Conservation (phyloP, 2,888 invertebrate genomes). For the Hoplodrina blanda region DNA sequence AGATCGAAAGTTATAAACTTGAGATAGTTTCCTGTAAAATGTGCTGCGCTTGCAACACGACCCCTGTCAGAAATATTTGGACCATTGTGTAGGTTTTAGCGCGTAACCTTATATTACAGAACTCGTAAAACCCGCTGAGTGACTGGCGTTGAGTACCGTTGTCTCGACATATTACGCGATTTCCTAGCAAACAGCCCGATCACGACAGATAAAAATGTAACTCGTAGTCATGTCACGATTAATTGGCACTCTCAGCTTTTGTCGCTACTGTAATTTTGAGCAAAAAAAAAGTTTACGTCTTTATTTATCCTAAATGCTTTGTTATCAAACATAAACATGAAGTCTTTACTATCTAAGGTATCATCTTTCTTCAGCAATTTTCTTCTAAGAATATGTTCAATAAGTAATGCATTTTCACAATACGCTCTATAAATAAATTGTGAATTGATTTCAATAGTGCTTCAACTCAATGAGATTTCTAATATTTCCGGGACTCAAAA, state of each 20-base stretch:
- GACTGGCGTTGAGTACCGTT: slow-evolving; percentile 65
- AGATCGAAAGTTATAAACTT: slow-evolving; percentile 73
- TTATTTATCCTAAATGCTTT: slow-evolving; percentile 48
- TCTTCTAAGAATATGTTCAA: slow-evolving; percentile 19
- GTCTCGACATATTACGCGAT: slow-evolving; percentile 70
- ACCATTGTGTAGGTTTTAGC: slow-evolving; percentile 67
- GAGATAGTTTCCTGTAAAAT: slow-evolving; percentile 73
- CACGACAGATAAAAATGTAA: slow-evolving; percentile 60
- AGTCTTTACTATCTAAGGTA: neutral
- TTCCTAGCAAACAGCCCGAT: slow-evolving; percentile 64
- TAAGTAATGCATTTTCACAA: slow-evolving; percentile 3
- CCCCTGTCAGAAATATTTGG: slow-evolving; percentile 56
- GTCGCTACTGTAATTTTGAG: slow-evolving; percentile 51
- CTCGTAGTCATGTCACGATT: slow-evolving; percentile 58
- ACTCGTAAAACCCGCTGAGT: slow-evolving; percentile 73
- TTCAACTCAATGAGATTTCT: slow-evolving; percentile 49
- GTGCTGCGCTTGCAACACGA: slow-evolving; percentile 67
- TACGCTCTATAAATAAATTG: slow-evolving; percentile 36
- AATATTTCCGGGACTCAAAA: slow-evolving; percentile 56
- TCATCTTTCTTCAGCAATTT: slow-evolving; percentile 4
- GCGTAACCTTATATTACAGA: slow-evolving; percentile 73
- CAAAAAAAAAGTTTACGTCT: slow-evolving; percentile 55
- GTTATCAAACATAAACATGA: slow-evolving; percentile 39
- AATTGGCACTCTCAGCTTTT: slow-evolving; percentile 57
- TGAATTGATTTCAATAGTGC: slow-evolving; percentile 36